Base-by-base conservation (phyloP, 2,113 vertebrate species). In the Grammomys surdaster region DNA sequence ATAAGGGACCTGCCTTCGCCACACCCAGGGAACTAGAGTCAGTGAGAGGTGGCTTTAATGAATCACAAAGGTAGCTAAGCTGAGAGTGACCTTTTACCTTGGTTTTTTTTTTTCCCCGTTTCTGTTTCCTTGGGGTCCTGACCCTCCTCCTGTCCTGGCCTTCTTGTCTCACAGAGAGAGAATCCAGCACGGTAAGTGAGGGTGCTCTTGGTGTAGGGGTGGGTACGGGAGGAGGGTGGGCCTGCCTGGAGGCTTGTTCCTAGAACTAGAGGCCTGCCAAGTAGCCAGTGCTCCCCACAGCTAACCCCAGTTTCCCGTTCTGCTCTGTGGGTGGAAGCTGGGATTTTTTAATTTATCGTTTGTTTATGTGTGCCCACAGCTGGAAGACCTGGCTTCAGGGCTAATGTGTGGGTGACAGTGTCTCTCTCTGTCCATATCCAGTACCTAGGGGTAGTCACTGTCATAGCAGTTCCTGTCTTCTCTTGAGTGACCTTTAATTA, bases 141-240 rank as follows among this genome's bases (percentile, higher is more conserved):
- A 65, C 94, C 82, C 87, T 60, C 0, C 88, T 95, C 43, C 40
- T 88, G 94, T 65, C 88, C 3, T 97, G 3, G 91, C 33, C 96
- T 40, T 69, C 46, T 0, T 91, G 89, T 51, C 95, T 22, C 11
- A 43, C 98, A 99, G 99, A 99, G 97, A 99, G 99, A 86, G 99
- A 99, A 97, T 99, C 99, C 7, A 99, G 99, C 67, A 99, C 99
- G 98, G 99, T 99, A 98, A 98, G 99, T 99, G 99, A 99, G 31
- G n/a, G 33, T 51, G 8, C 43, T 76, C 33, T 40, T n/a, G 0
- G 12, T 67, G 31, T 76, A 51, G 87, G 60, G 26, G 7, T 28
- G 51, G n/a, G 72, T 16, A 14, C 0, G 6, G 56, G 72, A 24
- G 88, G 72, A 70, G 46, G 46, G 1, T 17, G 48, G 69, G 56